phyloP scores from a whole-genome alignment of 2,113 vertebrate species.

The Rhinolophus ferrumequinum region DNA sequence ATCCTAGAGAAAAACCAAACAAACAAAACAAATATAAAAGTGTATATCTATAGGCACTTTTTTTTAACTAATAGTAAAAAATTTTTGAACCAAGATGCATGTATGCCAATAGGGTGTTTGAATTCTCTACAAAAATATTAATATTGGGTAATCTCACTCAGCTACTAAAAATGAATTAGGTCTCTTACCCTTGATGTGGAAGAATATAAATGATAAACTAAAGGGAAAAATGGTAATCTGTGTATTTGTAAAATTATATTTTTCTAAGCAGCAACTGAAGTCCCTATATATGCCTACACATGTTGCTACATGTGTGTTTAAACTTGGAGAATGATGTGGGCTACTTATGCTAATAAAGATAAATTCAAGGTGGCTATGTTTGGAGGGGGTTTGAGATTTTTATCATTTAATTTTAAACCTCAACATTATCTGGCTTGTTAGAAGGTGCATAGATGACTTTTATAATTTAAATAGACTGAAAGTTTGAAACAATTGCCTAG shows the following conservation, averaged over 20 bases:
- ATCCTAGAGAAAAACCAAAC: background rate
- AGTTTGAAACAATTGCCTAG: background rate
- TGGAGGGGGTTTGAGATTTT: background rate
- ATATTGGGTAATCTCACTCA: background rate
- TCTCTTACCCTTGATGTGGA: background rate
- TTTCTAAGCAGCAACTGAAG: background rate
- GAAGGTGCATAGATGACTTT: background rate
- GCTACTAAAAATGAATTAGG: background rate
- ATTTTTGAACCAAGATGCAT: background rate
- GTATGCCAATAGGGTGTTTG: background rate
- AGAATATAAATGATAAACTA: background rate
- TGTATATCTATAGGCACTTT: background rate
- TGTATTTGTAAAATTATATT: background rate
- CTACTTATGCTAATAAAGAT: background rate
- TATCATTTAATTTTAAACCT: background rate
- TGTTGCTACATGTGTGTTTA: background rate
- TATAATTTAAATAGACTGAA: background rate
- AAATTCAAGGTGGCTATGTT: background rate
- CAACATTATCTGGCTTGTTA: background rate
- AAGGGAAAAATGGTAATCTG: background rate
- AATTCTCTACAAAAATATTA: background rate
- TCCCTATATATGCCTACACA: background rate
- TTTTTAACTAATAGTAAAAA: background rate
- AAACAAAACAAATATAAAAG: background rate
- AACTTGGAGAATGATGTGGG: background rate